A percentile compares a stretch with the other conserved stretches of the same genome.
phyloP scores from a whole-genome alignment of 2,113 vertebrate species.

The Connochaetes taurinus region DNA sequence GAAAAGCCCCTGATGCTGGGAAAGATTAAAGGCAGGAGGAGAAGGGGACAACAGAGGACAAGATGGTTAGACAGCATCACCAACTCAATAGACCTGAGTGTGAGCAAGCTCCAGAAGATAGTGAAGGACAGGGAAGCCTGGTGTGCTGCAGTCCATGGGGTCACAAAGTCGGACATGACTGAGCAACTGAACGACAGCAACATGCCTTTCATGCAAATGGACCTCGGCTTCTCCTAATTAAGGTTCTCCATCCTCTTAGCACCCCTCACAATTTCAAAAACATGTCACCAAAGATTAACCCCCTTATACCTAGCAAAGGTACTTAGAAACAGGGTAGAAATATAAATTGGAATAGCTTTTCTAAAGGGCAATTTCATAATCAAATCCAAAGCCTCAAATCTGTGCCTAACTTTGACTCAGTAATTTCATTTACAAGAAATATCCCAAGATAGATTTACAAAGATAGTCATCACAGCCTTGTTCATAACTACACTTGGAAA shows the following conservation, averaged over 20 bases:
- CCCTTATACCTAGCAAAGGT: not conserved
- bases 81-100: not conserved
- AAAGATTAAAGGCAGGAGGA: not conserved
- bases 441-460: not conserved
- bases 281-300: not conserved
- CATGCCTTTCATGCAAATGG: not conserved
- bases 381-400: not conserved
- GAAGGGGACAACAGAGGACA: not conserved
- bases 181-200: not conserved
- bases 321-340: not conserved
- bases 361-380: not conserved
- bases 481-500: not conserved
- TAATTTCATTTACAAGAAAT: not conserved
- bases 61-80: not conserved
- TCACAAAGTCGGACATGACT: not conserved
- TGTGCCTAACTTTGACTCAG: not conserved
- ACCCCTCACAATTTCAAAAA: not conserved
- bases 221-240: not conserved
- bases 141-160: fast-evolving
- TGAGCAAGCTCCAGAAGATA: not conserved
- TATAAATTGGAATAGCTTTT: not conserved
- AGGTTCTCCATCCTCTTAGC: not conserved
- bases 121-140: not conserved
- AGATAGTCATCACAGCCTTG: not conserved
- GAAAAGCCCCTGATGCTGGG: not conserved